Evolutionary conservation across 1,140 invertebrate genomes (phyloP).

Genomic region (Dreissena polymorpha): DNA sequence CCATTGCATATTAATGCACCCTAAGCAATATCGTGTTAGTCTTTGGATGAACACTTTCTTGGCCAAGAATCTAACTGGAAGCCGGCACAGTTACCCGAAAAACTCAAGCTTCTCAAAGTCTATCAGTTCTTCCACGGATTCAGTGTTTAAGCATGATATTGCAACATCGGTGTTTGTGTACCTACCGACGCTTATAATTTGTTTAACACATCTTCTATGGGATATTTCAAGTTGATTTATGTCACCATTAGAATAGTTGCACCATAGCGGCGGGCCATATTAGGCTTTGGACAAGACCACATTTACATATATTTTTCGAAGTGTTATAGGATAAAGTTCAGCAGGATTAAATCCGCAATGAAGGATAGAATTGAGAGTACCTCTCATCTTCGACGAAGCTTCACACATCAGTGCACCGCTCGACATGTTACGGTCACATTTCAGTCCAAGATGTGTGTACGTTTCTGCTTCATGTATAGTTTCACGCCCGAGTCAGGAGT

Average conservation of each 20-base stretch:
- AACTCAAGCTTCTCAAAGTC: constrained; percentile 1
- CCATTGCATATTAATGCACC: neutral
- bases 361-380: neutral
- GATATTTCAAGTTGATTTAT: neutral
- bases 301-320: neutral
- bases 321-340: constrained; percentile 11
- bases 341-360: neutral
- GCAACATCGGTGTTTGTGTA: neutral
- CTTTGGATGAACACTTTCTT: constrained; percentile 4
- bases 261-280: constrained; percentile 19
- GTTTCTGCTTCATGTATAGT: neutral
- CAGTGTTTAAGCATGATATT: neutral
- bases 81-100: constrained; percentile 14
- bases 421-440: constrained; percentile 5
- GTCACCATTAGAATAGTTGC: neutral
- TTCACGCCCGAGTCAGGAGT: too few relatives aligned
- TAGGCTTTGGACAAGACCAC: constrained; percentile 14
- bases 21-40: neutral
- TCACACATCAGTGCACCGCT: neutral
- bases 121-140: neutral
- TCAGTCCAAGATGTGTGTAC: constrained; percentile 26
- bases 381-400: constrained; percentile 8
- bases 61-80: neutral
- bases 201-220: constrained; percentile 25
- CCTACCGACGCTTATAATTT: neutral